Percentiles rank a stretch among this genome's conserved stretches.
Evolutionary conservation across 2,888 invertebrate genomes (phyloP).

Genomic region (Epinotia nisella): DNA sequence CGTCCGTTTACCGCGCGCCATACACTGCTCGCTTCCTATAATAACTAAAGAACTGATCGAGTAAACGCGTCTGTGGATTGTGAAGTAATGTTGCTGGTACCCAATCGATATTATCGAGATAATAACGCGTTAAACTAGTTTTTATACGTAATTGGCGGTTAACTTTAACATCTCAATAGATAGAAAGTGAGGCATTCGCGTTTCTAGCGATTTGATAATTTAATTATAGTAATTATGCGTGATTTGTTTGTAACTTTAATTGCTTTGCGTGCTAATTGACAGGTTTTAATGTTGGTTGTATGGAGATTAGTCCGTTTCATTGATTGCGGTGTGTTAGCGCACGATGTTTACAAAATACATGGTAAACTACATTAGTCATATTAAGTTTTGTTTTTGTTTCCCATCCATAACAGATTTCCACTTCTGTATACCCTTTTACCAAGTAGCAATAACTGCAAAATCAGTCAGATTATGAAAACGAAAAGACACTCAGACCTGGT

Average conservation of each 20-base stretch:
- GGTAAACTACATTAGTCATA: too few species aligned
- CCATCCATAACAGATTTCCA: too few species aligned
- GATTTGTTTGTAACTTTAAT: slow-evolving; percentile 39
- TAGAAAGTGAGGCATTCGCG: slow-evolving; percentile 52
- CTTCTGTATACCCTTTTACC: too few species aligned
- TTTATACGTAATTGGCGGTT: slow-evolving; percentile 56
- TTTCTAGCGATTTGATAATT: slow-evolving; percentile 33
- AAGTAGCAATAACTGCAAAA: too few species aligned
- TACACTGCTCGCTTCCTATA: background rate
- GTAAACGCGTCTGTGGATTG: background rate
- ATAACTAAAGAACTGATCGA: background rate
- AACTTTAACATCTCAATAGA: slow-evolving; percentile 54
- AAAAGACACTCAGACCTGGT: too few species aligned
- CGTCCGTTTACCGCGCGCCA: slow-evolving; percentile 4
- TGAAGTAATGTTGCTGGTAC: background rate
- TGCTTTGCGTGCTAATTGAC: slow-evolving; percentile 23
- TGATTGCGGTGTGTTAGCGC: background rate
- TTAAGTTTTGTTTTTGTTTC: too few species aligned
- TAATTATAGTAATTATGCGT: slow-evolving; percentile 42
- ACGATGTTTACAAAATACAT: background rate
- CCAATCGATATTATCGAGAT: slow-evolving; percentile 38
- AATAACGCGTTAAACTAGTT: slow-evolving; percentile 49
- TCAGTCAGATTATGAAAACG: too few species aligned
- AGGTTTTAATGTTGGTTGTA: slow-evolving; percentile 18
- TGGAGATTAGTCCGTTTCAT: slow-evolving; percentile 7